Evolutionary conservation across 1,140 invertebrate species (phyloP), one percentile per base, ranked within the genome.

Genomic region (Proctacanthus coquilletti): DNA sequence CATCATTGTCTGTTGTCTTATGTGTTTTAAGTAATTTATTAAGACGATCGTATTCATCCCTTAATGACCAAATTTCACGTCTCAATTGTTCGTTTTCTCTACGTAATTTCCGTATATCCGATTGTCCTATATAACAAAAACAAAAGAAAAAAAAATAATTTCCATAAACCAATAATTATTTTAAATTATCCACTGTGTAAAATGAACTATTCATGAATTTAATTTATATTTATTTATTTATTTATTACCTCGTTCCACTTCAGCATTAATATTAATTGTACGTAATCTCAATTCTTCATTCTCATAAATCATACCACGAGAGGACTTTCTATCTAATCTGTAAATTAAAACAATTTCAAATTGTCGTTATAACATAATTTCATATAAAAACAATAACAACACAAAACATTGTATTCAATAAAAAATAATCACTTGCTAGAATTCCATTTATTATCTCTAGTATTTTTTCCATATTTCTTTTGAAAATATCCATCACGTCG

Each of bases 221-320:
- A 13, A 4, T 36, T 20, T 36, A 23, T 23, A 4, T 21, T 13
- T 36, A 15, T 36, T 36, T 36, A 36, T 8, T 37, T 23, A 13
- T 32, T 43, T 46, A 50, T 65, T 63, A 84, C 81, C 80, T 75
- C 80, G 72, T 62, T 91, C 85, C 18, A 91, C 81, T 65, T 89
- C 85, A n/a, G 84, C 84, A 62, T 87, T 88, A 50, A 89, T 89
- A 51, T 87, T 83, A 52, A 91, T 87, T 17, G 84, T 89, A 43
- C 84, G 74, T 50, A 91, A 62, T 47, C 85, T 66, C n/a, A 91
- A 69, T 54, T 88, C 85, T 59, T 91, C 85, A 66, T 91, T 91
- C 64, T 91, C 85, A 65, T 82, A 86, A 48, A 86, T 74, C 81
- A 86, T 85, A 36, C 81, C 81, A 46, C 83, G 71, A 17, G 80